These are phyloP conservation scores for Cynopterus brachyotis DNA, from an alignment of 2,113 vertebrate species.

Conservation along the genomic window DNA sequence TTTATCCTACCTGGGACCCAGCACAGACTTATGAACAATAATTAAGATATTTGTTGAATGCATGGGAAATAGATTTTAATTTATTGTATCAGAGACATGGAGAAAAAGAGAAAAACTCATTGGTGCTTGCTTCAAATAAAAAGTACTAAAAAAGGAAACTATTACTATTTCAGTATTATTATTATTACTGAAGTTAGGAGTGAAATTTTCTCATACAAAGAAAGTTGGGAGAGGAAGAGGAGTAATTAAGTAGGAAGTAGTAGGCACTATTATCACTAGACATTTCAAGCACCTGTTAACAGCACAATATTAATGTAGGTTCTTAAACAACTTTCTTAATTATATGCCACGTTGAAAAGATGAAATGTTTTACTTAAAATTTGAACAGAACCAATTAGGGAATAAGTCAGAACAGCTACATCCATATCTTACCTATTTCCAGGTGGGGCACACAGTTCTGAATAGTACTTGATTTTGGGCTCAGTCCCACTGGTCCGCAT, in stretches of 20 bases:
- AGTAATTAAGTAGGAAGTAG: neutral
- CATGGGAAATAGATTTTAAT: neutral
- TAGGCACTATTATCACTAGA: neutral
- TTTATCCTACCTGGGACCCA: neutral
- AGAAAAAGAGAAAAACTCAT: neutral
- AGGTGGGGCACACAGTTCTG: slow-evolving; percentile 94
- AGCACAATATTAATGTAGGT: neutral
- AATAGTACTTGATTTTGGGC: slow-evolving; percentile 98
- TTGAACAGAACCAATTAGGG: neutral
- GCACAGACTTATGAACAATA: neutral
- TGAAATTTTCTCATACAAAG: neutral
- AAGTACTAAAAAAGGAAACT: neutral
- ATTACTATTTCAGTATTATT: neutral
- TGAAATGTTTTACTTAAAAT: neutral
- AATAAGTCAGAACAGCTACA: too few relatives aligned
- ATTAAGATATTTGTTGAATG: neutral
- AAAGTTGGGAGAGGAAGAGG: neutral
- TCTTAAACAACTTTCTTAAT: neutral
- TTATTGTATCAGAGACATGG: neutral
- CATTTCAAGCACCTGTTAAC: neutral
- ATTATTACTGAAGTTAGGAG: neutral
- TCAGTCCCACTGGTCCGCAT: slow-evolving; percentile 98
- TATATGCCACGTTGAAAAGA: neutral
- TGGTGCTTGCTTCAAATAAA: neutral
- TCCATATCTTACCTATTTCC: slow-evolving; percentile 89